phyloP scores from a whole-genome alignment of 2,888 invertebrate genomes.

The Lypha dubia region DNA sequence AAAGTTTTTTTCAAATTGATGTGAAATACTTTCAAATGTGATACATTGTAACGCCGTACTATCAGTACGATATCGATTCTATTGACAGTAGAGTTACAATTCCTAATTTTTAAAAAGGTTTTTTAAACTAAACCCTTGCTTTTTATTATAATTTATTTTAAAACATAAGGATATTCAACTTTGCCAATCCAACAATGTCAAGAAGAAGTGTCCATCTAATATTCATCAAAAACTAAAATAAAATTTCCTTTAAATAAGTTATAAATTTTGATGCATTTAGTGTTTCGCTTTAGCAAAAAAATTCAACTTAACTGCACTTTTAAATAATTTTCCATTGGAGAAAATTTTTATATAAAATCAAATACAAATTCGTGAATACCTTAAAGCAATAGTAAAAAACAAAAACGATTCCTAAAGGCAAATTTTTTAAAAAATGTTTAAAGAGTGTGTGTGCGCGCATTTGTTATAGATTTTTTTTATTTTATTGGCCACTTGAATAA shows the following conservation, averaged over 20 bases:
- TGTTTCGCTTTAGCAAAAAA: neutral
- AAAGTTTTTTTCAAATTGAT: too few relatives aligned
- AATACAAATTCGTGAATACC: constrained; percentile 53
- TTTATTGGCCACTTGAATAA: constrained; percentile 16
- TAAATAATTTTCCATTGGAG: constrained; percentile 11
- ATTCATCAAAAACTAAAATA: neutral
- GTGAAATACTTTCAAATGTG: too few relatives aligned
- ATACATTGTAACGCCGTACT: too few relatives aligned
- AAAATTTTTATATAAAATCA: constrained; percentile 15
- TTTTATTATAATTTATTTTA: too few relatives aligned
- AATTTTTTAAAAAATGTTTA: neutral
- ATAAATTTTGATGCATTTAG: neutral
- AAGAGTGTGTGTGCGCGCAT: neutral
- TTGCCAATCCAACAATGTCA: too few relatives aligned
- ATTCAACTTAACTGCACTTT: neutral
- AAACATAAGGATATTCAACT: too few relatives aligned
- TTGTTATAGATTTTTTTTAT: too few relatives aligned
- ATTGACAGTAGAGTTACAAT: too few relatives aligned
- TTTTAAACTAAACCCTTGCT: too few relatives aligned
- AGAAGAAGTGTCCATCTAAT: neutral
- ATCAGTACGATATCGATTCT: too few relatives aligned
- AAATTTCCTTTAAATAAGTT: neutral
- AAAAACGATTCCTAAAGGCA: constrained; percentile 18
- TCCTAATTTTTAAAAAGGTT: too few relatives aligned
- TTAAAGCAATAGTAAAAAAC: constrained; percentile 29